These are phyloP conservation scores for Ctenicera cuprea DNA, from an alignment of 2,888 invertebrate genomes.

Conservation along the genomic window DNA sequence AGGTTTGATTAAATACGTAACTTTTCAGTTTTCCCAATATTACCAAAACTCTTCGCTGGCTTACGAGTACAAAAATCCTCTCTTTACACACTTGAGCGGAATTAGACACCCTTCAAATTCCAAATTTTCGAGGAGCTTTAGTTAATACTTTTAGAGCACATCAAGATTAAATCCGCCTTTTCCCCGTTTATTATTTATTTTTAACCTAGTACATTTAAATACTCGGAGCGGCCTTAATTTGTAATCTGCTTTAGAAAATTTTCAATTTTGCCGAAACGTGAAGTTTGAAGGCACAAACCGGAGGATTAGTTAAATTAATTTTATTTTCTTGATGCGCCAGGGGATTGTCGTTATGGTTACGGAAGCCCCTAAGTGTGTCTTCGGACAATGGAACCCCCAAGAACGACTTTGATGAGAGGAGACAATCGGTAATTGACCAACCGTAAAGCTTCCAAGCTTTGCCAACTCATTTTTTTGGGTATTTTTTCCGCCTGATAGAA, in stretches of 20 bases:
- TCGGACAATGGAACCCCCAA: constrained; percentile 62
- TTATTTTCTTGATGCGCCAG: constrained; percentile 61
- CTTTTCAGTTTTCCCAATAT: too few relatives aligned
- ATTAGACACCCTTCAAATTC: constrained; percentile 29
- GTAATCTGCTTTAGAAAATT: constrained; percentile 58
- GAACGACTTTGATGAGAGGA: constrained; percentile 62
- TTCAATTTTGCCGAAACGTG: constrained; percentile 58
- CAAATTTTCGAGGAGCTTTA: constrained; percentile 43
- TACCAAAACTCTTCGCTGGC: too few relatives aligned
- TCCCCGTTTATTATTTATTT: constrained; percentile 40
- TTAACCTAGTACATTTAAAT: constrained; percentile 32
- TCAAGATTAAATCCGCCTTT: constrained; percentile 32
- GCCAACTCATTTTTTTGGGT: constrained; percentile 38
- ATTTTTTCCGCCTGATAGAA: not conserved
- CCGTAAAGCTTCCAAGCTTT: constrained; percentile 48
- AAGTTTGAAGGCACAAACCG: constrained; percentile 53
- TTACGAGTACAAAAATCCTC: constrained; percentile 21
- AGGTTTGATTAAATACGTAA: too few relatives aligned
- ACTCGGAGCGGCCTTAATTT: constrained; percentile 46
- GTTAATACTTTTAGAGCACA: constrained; percentile 31
- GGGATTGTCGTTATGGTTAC: constrained; percentile 67
- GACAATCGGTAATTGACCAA: constrained; percentile 67
- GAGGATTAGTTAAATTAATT: constrained; percentile 65
- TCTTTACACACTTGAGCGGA: constrained; percentile 32
- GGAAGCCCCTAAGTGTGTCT: constrained; percentile 51